Conservation (phyloP, 1,140 invertebrate species). For the Magallana gigas region DNA sequence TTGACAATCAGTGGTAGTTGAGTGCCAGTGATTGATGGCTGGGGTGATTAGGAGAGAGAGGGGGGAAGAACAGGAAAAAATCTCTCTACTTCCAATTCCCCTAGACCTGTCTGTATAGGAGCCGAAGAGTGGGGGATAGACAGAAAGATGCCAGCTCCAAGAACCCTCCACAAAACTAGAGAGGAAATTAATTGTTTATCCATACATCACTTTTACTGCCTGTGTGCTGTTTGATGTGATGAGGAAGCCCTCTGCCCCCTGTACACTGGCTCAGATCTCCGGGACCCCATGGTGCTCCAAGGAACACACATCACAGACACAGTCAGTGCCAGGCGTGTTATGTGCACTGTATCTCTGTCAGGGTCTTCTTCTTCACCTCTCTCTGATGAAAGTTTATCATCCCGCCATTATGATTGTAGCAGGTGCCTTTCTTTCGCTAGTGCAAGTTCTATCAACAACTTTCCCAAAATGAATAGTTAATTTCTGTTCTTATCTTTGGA, state of each 20-base stretch:
- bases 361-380: background rate
- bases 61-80: background rate
- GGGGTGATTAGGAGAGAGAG: background rate
- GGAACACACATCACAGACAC: constrained; percentile 6
- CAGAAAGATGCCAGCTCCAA: background rate
- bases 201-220: constrained; percentile 17
- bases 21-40: constrained; percentile 23
- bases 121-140: background rate
- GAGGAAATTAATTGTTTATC: constrained; percentile 35
- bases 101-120: background rate
- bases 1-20: constrained; percentile 1
- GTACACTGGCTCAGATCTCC: background rate
- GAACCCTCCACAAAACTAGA: background rate
- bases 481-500: too few relatives aligned
- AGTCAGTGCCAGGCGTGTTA: background rate
- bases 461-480: too few relatives aligned
- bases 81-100: too few relatives aligned
- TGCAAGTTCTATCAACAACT: too few relatives aligned
- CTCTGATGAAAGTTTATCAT: background rate
- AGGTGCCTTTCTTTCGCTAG: background rate
- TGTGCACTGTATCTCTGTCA: background rate
- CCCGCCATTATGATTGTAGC: background rate
- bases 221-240: background rate
- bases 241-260: constrained; percentile 11
- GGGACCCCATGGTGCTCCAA: constrained; percentile 10